Base-by-base conservation (phyloP, 2,888 invertebrate species). In the Calameuta pallipes region DNA sequence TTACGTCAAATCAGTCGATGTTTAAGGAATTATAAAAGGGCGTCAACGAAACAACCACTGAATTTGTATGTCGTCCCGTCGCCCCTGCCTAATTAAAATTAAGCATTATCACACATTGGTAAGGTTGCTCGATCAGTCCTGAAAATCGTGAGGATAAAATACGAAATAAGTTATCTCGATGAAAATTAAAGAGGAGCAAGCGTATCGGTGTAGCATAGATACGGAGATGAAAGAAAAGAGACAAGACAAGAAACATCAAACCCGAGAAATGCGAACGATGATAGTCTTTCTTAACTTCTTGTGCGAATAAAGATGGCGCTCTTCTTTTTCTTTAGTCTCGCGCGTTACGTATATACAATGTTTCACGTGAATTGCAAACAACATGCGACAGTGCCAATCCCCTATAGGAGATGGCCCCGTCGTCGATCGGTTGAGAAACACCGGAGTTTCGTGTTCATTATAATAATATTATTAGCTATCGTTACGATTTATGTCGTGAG, bases 371-470 rank as follows among this genome's bases (percentile, higher is more conserved):
- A 23, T 56, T 9, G 56, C 0, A 9, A 56, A 23, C 23, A 23
- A 23, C 23, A 56, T 23, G 23, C 56, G 56, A 56, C 56, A 56
- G 23, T 1, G 56, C 23, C 56, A 56, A 9, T 56, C 9, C 9
- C 23, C 23, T 9, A 1, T 2, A 23, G 56, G 9, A 9, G 23
- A 23, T 23, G 56, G 2, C 6, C 4, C 56, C 9, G 56, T 56
- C 56, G 56, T 23, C 56, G 56, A 56, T 56, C 56, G 80, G 81
- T 86, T 86, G 87, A 87, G 87, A 87, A 87, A 87, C 86, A 87
- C 86, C 85, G 82, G 34, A 56, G 82, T 78, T 78, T 78, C 75
- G 79, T 78, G 76, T 82, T 83, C 71, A 31, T 80, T 37, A 78
- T 81, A 85, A 80, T 81, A 41, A 56, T 56, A 56, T 56, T 56